Percentiles rank a stretch among this genome's conserved stretches.
phyloP scores from a whole-genome alignment of 2,797 vertebrate species.

The Gymnothorax javanicus region DNA sequence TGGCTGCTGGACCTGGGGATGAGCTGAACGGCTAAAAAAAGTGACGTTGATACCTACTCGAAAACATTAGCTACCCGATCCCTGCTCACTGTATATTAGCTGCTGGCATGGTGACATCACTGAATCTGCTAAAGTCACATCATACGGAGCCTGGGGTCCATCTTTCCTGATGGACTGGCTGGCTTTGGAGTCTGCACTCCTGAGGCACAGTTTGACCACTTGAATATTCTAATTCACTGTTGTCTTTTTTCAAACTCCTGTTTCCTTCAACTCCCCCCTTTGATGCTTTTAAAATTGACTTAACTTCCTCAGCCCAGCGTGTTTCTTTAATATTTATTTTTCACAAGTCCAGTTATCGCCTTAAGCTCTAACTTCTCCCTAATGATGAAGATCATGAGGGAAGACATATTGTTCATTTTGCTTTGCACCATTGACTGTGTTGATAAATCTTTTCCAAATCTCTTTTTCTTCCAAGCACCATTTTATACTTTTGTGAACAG shows the following conservation, averaged over 20 bases:
- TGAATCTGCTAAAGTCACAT: constrained; percentile 53
- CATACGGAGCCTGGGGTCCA: constrained; percentile 45
- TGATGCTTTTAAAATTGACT: constrained; percentile 57
- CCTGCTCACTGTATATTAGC: constrained; percentile 50
- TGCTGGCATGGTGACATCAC: constrained; percentile 52
- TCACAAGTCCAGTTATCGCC: constrained; percentile 4
- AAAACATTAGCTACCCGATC: constrained; percentile 1
- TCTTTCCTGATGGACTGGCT: constrained; percentile 48
- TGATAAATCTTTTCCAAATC: background rate
- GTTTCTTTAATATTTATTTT: constrained; percentile 13
- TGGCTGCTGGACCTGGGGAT: constrained; percentile 66
- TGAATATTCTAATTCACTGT: constrained; percentile 35
- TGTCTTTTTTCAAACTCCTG: constrained; percentile 46
- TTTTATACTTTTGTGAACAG: background rate
- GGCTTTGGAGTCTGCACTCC: constrained; percentile 44
- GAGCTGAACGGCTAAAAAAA: constrained; percentile 66
- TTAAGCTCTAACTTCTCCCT: constrained; percentile 10
- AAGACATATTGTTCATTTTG: background rate
- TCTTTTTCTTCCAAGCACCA: background rate
- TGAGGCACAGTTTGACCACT: constrained; percentile 46
- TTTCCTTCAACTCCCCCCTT: constrained; percentile 55
- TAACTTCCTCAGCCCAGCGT: constrained; percentile 25
- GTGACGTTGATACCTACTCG: constrained; percentile 5
- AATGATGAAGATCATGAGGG: constrained; percentile 1
- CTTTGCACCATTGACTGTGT: background rate